phyloP scores from a whole-genome alignment of 1,140 invertebrate genomes.

The Palaemon carinicauda region DNA sequence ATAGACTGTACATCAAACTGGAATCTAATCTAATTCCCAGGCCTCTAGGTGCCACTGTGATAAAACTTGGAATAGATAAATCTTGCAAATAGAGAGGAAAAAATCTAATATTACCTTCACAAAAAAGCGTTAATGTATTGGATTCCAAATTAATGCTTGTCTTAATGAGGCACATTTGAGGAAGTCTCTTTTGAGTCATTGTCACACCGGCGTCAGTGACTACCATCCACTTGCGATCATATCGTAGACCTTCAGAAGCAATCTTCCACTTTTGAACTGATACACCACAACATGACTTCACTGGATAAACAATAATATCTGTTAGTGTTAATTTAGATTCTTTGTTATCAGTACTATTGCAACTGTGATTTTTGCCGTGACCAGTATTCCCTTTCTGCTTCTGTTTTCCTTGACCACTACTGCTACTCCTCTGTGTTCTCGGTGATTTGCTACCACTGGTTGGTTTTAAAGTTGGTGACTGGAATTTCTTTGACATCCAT shows the following conservation, averaged over 20 bases:
- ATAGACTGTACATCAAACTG: not conserved
- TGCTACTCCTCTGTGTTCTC: constrained; percentile 35
- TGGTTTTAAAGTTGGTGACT: constrained; percentile 67
- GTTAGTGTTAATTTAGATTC: constrained; percentile 64
- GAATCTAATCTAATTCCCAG: not conserved
- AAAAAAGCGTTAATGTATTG: constrained; percentile 73
- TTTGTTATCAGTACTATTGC: constrained; percentile 2
- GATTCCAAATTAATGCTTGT: constrained; percentile 75
- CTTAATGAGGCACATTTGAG: constrained; percentile 81
- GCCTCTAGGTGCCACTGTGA: not conserved
- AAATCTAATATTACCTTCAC: constrained; percentile 69
- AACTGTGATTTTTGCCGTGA: not conserved
- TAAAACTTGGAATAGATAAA: not conserved
- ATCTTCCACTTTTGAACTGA: constrained; percentile 75
- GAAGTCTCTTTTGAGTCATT: constrained; percentile 87
- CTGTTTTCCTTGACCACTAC: not conserved
- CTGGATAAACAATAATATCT: constrained; percentile 86
- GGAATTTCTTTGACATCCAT: constrained; percentile 30
- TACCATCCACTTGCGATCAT: constrained; percentile 94
- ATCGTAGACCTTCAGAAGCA: constrained; percentile 78
- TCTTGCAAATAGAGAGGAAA: not conserved
- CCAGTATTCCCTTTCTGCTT: not conserved
- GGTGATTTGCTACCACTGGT: not conserved
- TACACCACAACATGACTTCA: constrained; percentile 90
- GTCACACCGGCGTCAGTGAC: constrained; percentile 76